A percentile compares a stretch with the other conserved stretches of the same genome.
Evolutionary conservation across 64 coral and sea anemone species (phyloP).

Genomic region (Anthopleura sola): DNA sequence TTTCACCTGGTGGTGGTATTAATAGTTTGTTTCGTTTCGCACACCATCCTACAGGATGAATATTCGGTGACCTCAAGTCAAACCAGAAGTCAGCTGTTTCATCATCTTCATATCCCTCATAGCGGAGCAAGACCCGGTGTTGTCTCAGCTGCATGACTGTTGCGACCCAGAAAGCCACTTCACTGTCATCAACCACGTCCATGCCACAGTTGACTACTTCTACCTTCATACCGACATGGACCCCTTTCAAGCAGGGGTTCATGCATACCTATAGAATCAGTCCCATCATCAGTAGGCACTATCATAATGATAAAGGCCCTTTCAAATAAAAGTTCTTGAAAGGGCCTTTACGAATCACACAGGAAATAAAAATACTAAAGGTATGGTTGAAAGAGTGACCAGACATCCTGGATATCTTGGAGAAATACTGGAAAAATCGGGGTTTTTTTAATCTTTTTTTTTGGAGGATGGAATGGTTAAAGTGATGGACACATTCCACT

Average conservation of each 20-base stretch:
- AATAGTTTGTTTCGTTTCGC: slow-evolving; percentile 93
- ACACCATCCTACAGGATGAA: slow-evolving; percentile 99
- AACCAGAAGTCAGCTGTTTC: slow-evolving; percentile 93
- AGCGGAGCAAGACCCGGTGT: slow-evolving; percentile 83
- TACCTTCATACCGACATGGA: slow-evolving; percentile 99
- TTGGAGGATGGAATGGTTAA: too few species aligned
- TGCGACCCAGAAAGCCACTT: slow-evolving; percentile 97
- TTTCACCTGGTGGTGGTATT: slow-evolving; percentile 92
- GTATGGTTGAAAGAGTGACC: too few species aligned
- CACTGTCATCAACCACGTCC: slow-evolving; percentile 83
- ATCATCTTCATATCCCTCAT: slow-evolving; percentile 91
- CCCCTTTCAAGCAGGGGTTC: slow-evolving; percentile 95
- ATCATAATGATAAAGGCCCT: too few species aligned
- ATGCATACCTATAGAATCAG: slow-evolving; percentile 60
- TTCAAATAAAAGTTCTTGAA: too few species aligned
- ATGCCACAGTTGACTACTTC: slow-evolving; percentile 96
- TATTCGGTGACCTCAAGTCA: slow-evolving; percentile 87
- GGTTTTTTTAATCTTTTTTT: too few species aligned
- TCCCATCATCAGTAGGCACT: neutral
- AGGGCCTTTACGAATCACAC: too few species aligned
- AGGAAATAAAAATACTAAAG: too few species aligned
- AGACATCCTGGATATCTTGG: too few species aligned
- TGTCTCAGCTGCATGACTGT: slow-evolving; percentile 89
- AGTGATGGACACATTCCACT: too few species aligned
- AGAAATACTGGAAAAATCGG: too few species aligned